Base-by-base conservation (phyloP, 2,113 vertebrate species). In the Tetraodon nigroviridis region DNA sequence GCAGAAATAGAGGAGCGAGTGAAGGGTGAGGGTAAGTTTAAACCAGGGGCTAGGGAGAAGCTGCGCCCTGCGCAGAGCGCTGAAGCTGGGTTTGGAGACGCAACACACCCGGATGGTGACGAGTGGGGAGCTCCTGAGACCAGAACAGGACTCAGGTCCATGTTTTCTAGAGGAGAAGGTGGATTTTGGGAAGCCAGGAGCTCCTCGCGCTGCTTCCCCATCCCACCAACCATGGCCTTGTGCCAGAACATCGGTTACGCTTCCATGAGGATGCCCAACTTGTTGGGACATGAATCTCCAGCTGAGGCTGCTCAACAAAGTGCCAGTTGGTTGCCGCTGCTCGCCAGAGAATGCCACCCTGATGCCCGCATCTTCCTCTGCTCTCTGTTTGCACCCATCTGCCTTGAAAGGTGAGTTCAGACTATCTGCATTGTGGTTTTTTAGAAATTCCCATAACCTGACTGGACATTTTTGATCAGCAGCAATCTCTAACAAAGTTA, bases 381-480 rank as follows among this genome's bases (percentile, higher is more conserved):
- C 82, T 93, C 92, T 6, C 91, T 93, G 48, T 93, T 93, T 58
- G 90, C 90, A n/a, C 92, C 89, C 0, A 84, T 94, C 72, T 95
- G 94, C 78, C 82, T 94, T 6, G 90, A 94, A 84, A 91, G 91
- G 92, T 93, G 90, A 90, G 85, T 58, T 40, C 11, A 48, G 5
- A 50, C 0, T 13, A 14, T 51, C 16, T 21, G 7, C 2, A 17
- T 5, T 14, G 14, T 27, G 17, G 17, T 27, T 17, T 5, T 29
- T 51, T 51, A 7, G 7, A 42, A 42, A 42, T 42, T 44, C 42
- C 42, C 16, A 17, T 17, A 37, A 37, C 6, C 32, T 37, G 32
- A 37, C 8, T 11, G 32, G 32, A 37, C 11, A 12, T 11, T 37
- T 37, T 12, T 37, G 32, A 37, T 37, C 12, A 37, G 12, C 1